Percentiles rank a stretch among this genome's conserved stretches.
These are phyloP conservation scores for Gouania willdenowi DNA, from an alignment of 2,797 vertebrate species.

Conservation along the genomic window DNA sequence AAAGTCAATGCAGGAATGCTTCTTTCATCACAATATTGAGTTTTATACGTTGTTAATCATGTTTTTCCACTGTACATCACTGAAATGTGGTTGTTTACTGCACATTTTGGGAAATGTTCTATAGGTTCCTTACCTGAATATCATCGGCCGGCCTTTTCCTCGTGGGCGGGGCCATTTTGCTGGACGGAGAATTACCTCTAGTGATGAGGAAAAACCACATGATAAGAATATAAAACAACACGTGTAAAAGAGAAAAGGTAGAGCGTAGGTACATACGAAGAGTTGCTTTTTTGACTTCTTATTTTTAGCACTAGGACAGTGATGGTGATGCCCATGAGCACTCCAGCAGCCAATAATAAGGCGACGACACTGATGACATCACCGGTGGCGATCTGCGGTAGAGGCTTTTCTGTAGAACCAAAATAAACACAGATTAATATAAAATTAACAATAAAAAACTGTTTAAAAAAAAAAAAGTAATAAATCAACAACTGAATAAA, in stretches of 20 bases:
- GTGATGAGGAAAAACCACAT: not conserved
- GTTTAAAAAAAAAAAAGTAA: not conserved
- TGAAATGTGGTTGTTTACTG: too few species aligned
- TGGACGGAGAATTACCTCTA: constrained; percentile 57
- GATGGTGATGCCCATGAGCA: constrained; percentile 77
- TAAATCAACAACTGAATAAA: too few species aligned
- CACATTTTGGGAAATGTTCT: too few species aligned
- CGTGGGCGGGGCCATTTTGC: constrained; percentile 52
- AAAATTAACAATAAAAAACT: not conserved
- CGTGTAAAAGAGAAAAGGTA: not conserved
- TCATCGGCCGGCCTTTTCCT: constrained; percentile 64
- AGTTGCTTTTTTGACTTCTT: constrained; percentile 65
- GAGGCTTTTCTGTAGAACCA: constrained; percentile 78
- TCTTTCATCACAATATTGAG: too few species aligned
- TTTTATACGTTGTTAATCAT: too few species aligned
- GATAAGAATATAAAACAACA: not conserved
- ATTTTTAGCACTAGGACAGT: constrained; percentile 80
- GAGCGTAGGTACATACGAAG: constrained; percentile 72
- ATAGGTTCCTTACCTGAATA: constrained; percentile 57
- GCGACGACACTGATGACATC: constrained; percentile 81
- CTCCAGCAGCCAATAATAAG: constrained; percentile 71
- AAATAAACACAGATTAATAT: not conserved
- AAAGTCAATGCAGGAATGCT: too few species aligned
- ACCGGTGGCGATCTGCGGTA: constrained; percentile 74
- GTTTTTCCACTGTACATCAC: too few species aligned